Conservation (phyloP, 1,140 invertebrate genomes). For the Pseudomyrmex sp. region DNA sequence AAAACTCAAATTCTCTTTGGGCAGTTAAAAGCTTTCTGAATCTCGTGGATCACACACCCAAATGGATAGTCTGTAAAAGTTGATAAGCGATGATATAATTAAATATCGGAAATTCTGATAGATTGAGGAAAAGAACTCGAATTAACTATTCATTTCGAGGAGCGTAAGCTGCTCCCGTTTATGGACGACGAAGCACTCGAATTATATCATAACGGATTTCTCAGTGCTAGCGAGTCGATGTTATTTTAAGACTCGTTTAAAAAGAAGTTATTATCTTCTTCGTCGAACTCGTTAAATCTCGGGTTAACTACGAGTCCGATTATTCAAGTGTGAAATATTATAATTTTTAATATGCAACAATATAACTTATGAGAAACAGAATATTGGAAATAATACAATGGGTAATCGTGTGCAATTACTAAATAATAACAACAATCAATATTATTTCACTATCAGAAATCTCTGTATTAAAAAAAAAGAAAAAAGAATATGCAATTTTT, state of each 20-base stretch:
- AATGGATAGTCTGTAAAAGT: not conserved
- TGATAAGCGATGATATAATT: not conserved
- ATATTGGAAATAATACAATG: not conserved
- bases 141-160: slow-evolving; percentile 18
- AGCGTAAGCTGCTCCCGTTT: not conserved
- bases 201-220: slow-evolving; percentile 65
- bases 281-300: slow-evolving; percentile 60
- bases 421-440: not conserved
- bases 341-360: not conserved
- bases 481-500: too few species aligned
- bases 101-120: slow-evolving; percentile 9
- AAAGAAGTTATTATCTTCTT: slow-evolving; percentile 62
- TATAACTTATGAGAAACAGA: not conserved
- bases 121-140: not conserved
- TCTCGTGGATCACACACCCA: not conserved
- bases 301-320: slow-evolving; percentile 32
- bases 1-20: too few species aligned
- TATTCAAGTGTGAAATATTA: slow-evolving; percentile 18
- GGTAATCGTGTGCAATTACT: too few species aligned
- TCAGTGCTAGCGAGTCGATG: not conserved
- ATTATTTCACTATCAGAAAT: too few species aligned
- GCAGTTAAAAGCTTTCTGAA: not conserved
- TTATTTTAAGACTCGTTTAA: slow-evolving; percentile 59
- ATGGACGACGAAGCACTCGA: slow-evolving; percentile 12
- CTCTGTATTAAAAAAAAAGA: too few species aligned